Evolutionary conservation across 2,888 invertebrate genomes (phyloP).

Genomic region (Amblyteles armatorius): DNA sequence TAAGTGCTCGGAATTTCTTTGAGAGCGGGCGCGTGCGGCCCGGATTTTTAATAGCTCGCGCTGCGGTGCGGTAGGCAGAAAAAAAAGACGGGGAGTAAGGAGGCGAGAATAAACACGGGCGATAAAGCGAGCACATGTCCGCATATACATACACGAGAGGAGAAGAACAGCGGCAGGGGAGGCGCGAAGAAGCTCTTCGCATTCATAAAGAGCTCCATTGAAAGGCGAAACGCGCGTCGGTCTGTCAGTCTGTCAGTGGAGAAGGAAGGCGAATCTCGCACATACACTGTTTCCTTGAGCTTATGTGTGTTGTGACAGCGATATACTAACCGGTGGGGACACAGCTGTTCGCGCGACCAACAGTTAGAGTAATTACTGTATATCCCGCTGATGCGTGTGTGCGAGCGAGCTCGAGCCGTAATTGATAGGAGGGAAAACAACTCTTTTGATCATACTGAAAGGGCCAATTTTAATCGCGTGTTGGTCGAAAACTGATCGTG

Average conservation of each 20-base stretch:
- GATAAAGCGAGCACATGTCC: conserved; percentile 55
- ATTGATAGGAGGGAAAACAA: conserved; percentile 31
- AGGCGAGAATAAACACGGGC: conserved; percentile 59
- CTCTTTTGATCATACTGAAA: conserved; percentile 7
- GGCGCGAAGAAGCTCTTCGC: conserved; percentile 58
- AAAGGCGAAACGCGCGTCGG: conserved; percentile 44
- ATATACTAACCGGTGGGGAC: conserved; percentile 26
- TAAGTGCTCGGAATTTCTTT: conserved; percentile 41
- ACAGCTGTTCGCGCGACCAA: conserved; percentile 54
- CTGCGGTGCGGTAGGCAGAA: background rate
- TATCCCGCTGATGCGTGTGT: conserved; percentile 33
- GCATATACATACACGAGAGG: conserved; percentile 20
- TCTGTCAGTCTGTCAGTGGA: conserved; percentile 18
- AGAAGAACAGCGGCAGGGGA: conserved; percentile 23
- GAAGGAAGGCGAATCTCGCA: conserved; percentile 28
- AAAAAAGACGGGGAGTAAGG: conserved; percentile 18
- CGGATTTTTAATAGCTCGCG: conserved; percentile 50
- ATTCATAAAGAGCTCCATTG: conserved; percentile 68
- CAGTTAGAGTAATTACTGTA: conserved; percentile 44
- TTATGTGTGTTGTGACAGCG: background rate
- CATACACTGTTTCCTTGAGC: conserved; percentile 5
- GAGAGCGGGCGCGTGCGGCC: conserved; percentile 34
- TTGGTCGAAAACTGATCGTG: background rate
- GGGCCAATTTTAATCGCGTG: background rate
- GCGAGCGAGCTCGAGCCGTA: conserved; percentile 20